Evolutionary conservation across 2,888 invertebrate genomes (phyloP), one percentile per base, ranked within the genome.

Genomic region (Athalia circularis): DNA sequence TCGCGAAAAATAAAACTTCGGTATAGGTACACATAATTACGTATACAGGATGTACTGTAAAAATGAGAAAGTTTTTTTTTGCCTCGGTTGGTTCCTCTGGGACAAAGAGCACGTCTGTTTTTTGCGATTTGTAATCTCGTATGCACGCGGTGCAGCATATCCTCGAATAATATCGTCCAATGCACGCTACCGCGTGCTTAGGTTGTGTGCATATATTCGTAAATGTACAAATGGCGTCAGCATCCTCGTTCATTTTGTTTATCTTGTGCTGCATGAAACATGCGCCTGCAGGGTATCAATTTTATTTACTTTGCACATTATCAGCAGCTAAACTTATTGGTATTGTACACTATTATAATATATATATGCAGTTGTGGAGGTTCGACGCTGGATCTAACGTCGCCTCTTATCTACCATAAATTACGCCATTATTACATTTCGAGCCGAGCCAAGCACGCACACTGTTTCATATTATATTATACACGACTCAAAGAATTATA

Each of bases 381-480:
- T n/a, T 45, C 47, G 13, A 8, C 15, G 61, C 77, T 80, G 84
- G 85, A 85, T 85, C 78, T 83, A 83, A 83, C 76, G 85, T 84
- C 85, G 85, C 85, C 85, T 81, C 80, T 80, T 83, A 78, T 80
- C 81, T 72, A 52, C 15, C 43, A 54, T 59, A 29, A 59, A 45
- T 54, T 70, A 29, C 70, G 45, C 54, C 70, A 45, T 70, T 70
- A 29, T 29, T 29, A 29, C 29, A 29, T 29, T 29, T 29, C 2
- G 29, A 1, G 29, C 29, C 29, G 29, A 29, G 29, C 29, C 70
- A 5, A 15, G 8, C 8, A 15, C 13, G 29, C 47, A 72, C 72
- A 72, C 57, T 45, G 50, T 11, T 57, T 8, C 47, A 47, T 15
- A 59, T 62, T 62, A 64, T 65, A 48, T 6, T 65, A 13, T 48